Evolutionary conservation across 1,140 invertebrate genomes (phyloP), one percentile per base, ranked within the genome.

Genomic region (Cheumatopsyche charites): DNA sequence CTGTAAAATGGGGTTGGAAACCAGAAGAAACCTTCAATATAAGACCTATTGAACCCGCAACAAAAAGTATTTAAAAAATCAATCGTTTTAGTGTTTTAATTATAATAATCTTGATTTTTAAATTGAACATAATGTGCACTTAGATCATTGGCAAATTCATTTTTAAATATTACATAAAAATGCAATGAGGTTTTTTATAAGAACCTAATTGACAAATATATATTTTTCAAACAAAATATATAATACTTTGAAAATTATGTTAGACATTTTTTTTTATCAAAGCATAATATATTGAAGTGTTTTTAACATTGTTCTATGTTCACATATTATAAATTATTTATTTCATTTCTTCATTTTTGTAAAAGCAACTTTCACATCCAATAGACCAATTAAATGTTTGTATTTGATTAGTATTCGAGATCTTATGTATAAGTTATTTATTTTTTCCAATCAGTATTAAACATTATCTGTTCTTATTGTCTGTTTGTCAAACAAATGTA

Each of bases 1-100:
- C 92, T 7, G 86, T 87, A 13, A 84, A 88, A 21, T 94, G 93
- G 85, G 81, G 86, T 23, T 95, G 92, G 92, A 84, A 86, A 73
- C 80, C 82, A 0, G 83, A 85, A 21, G 82, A 86, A 75, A 81
- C 81, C 36, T 85, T 87, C 76, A 83, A 87, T 73, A 85, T 86
- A 7, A 78, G 82, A 77, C 83, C 84, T 19, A 80, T 87, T 36
- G 80, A 82, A 70, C 85, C 86, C 2, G 82, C 82, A 49, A 79
- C 79, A 29, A 84, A 84, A 74, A 84, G 82, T 75, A 81, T 84
- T 61, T 84, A 83, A 73, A 5, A 36, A 36, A 36, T 19, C 13
- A 49, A 15, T n/a, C n/a, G n/a, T n/a, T 43, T 43, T 43, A 49
- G 9, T 15, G 47, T 49, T 49, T 13, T 5, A 4, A 49, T 5